Evolutionary conservation across 2,113 vertebrate species (phyloP).

Genomic region (Nycticorax nycticorax): DNA sequence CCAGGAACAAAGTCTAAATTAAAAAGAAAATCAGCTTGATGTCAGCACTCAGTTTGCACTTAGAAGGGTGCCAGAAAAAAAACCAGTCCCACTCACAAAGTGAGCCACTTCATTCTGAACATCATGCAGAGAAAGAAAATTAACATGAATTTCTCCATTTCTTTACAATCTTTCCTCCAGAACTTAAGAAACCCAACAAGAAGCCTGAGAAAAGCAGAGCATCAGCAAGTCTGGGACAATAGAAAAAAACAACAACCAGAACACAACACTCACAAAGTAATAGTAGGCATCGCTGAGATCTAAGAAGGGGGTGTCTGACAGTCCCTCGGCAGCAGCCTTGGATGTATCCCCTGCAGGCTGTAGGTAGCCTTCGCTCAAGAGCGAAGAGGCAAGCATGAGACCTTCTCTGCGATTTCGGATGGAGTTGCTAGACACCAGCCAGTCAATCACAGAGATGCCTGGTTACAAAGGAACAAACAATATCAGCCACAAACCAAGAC

Average conservation of each 20-base stretch:
- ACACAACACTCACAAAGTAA: constrained; percentile 87
- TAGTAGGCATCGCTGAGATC: constrained; percentile 88
- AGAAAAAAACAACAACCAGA: background rate
- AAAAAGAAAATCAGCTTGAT: background rate
- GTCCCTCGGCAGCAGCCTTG: constrained; percentile 79
- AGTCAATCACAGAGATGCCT: constrained; percentile 90
- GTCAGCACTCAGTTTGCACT: background rate
- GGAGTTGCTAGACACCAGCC: constrained; percentile 85
- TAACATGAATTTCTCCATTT: background rate
- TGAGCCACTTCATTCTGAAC: background rate
- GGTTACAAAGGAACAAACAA: background rate
- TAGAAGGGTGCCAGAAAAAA: background rate
- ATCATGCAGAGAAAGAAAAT: background rate
- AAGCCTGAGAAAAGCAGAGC: background rate
- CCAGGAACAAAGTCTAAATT: background rate
- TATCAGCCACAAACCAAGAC: background rate
- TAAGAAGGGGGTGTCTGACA: constrained; percentile 80
- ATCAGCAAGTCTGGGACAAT: background rate
- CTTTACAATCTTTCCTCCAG: background rate
- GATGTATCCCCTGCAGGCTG: constrained; percentile 89
- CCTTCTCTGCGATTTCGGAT: constrained; percentile 87
- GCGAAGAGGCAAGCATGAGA: constrained; percentile 85
- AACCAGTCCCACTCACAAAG: background rate
- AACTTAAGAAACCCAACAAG: background rate
- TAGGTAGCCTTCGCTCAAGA: constrained; percentile 91